A percentile compares a stretch with the other conserved stretches of the same genome.
Evolutionary conservation across 2,113 vertebrate genomes (phyloP).

Genomic region (Sterrhoptilus dennistouni): DNA sequence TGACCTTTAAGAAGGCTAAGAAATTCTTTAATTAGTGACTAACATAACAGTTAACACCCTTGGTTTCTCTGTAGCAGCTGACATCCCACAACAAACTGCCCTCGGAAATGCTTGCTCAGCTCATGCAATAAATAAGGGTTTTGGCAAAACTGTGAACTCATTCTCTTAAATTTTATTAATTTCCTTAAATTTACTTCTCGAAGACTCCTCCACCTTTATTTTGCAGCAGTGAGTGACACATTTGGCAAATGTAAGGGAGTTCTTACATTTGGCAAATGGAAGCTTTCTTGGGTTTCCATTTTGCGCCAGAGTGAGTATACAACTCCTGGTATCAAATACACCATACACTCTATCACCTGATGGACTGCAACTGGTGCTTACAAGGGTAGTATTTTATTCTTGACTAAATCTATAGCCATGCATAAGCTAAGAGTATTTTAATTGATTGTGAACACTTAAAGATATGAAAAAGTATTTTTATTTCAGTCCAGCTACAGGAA

Average conservation of each 20-base stretch:
- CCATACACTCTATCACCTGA: not conserved
- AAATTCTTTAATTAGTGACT: conserved; percentile 47
- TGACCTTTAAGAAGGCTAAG: conserved; percentile 40
- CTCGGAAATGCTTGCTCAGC: conserved; percentile 13
- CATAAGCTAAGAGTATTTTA: not conserved
- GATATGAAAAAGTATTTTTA: not conserved
- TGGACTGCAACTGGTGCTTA: not conserved
- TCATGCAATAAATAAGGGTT: not conserved
- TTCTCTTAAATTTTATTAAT: not conserved
- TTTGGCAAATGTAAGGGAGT: not conserved
- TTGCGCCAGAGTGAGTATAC: not conserved
- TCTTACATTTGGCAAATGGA: not conserved
- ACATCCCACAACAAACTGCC: not conserved
- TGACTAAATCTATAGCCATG: not conserved
- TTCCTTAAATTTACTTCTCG: not conserved
- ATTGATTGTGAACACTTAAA: not conserved
- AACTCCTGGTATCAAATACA: not conserved
- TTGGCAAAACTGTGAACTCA: not conserved
- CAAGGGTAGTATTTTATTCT: not conserved
- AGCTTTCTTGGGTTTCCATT: not conserved
- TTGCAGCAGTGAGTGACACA: not conserved
- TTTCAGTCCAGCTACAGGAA: not conserved
- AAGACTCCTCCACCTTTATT: not conserved
- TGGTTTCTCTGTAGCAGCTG: not conserved
- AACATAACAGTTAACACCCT: conserved; percentile 30